These are phyloP conservation scores for Notothenia coriiceps DNA, from an alignment of 2,113 vertebrate species.

Conservation along the genomic window DNA sequence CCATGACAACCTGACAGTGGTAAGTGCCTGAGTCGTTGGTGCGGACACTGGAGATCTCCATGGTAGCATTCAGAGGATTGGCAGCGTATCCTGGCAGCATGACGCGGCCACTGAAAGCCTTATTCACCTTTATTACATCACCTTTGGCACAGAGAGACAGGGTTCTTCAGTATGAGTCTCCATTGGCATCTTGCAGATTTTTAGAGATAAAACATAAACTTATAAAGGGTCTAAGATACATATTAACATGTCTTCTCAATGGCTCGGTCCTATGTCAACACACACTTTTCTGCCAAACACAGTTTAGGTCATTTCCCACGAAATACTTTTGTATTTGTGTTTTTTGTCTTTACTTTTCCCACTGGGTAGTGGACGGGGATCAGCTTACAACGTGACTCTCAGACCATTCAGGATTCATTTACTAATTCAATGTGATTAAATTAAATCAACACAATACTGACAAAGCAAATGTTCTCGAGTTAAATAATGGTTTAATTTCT, in stretches of 20 bases:
- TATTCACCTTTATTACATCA: constrained; percentile 90
- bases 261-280: not conserved
- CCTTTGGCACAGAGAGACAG: constrained; percentile 87
- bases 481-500: not conserved
- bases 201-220: constrained; percentile 24
- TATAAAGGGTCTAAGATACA: not conserved
- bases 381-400: not conserved
- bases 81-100: constrained; percentile 87
- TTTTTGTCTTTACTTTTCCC: not conserved
- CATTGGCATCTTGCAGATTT: not conserved
- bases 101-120: constrained; percentile 88
- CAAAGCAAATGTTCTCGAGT: not conserved
- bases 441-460: not conserved
- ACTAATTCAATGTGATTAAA: not conserved
- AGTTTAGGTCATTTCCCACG: not conserved
- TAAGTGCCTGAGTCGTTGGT: constrained; percentile 93
- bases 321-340: not conserved
- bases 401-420: not conserved
- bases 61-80: constrained; percentile 87
- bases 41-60: constrained; percentile 86
- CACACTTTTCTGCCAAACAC: not conserved
- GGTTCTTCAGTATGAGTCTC: constrained; percentile 36
- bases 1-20: constrained; percentile 91
- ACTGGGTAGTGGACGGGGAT: not conserved
- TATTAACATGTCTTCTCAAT: not conserved